Evolutionary conservation across 2,888 invertebrate genomes (phyloP), one percentile per base, ranked within the genome.

Genomic region (Heteromurus nitidus): DNA sequence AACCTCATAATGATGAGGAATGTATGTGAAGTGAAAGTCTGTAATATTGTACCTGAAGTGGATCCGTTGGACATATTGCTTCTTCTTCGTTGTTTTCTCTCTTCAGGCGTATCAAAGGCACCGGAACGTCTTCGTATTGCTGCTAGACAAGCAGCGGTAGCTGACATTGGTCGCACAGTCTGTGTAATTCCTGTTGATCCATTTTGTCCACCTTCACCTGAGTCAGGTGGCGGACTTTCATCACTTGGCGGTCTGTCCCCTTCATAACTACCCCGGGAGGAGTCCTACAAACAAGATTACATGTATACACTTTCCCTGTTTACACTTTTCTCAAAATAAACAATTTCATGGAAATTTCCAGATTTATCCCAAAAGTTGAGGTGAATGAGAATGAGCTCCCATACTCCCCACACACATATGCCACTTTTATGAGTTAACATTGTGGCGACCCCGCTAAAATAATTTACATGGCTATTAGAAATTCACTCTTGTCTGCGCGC

Each of bases 211-310:
- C 80, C 80, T 73, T 83, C 82, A 79, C 80, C 58, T 42, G 84
- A 84, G 72, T 87, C 88, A 3, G 87, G 88, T 9, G 88, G 88
- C 20, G 88, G 87, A 82, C 88, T 88, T 74, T 88, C 88, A 74
- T 88, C 88, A 60, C 88, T 88, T 62, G 88, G 88, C 9, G 87
- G 88, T 47, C 87, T 83, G 79, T 88, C 88, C 7, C 88, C 88
- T 80, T 88, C 89, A 75, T 87, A 88, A 80, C 88, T 88, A 22
- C 88, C 89, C 24, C 88, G 84, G 0, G 88, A 88, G 5, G 89
- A 89, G 82, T 89, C 88, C 88, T 89, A 72, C 36, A 77, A 3
- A 81, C 28, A 77, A 24, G n/a, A 47, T 3, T n/a, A 47, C 47
- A 36, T 36, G 36, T 36, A 9, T 36, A 47, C 47, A n/a, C 47